phyloP scores from a whole-genome alignment of 2,888 invertebrate species.

The Stenichneumon culpator region DNA sequence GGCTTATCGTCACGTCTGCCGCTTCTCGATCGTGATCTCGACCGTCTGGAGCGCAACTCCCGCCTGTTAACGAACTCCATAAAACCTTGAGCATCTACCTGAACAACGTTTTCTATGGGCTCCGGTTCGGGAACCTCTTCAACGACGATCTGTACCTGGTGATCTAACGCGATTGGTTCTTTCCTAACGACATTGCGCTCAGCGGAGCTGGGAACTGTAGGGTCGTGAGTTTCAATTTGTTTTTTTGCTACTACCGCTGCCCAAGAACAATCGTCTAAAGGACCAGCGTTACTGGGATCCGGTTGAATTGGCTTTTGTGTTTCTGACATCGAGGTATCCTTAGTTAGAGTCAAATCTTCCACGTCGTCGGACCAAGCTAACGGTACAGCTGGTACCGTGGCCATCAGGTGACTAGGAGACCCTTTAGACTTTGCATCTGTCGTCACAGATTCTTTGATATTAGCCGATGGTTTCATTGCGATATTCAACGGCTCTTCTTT shows the following conservation, averaged over 20 bases:
- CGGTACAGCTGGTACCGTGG: conserved; percentile 26
- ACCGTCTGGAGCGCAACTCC: conserved; percentile 83
- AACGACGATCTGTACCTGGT: conserved; percentile 78
- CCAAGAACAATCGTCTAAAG: conserved; percentile 73
- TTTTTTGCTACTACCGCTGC: conserved; percentile 78
- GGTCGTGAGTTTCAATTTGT: conserved; percentile 64
- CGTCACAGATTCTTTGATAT: conserved; percentile 19
- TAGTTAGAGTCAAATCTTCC: conserved; percentile 48
- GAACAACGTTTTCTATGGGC: conserved; percentile 79
- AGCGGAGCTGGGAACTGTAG: background rate
- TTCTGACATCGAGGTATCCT: conserved; percentile 22
- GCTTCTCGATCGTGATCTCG: conserved; percentile 83
- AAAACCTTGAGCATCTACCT: conserved; percentile 85
- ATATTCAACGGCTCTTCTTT: conserved; percentile 3
- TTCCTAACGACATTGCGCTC: conserved; percentile 42
- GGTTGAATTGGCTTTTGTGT: conserved; percentile 43
- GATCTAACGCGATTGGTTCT: conserved; percentile 58
- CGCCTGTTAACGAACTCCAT: conserved; percentile 85
- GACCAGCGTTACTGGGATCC: conserved; percentile 67
- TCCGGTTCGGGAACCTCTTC: conserved; percentile 78
- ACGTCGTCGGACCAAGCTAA: conserved; percentile 66
- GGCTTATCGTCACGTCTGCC: conserved; percentile 66
- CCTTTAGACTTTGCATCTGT: conserved; percentile 23
- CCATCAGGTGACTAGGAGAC: background rate
- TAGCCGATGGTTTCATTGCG: conserved; percentile 12